phyloP scores from a whole-genome alignment of 2,113 vertebrate species.

The Butastur rufipennis region DNA sequence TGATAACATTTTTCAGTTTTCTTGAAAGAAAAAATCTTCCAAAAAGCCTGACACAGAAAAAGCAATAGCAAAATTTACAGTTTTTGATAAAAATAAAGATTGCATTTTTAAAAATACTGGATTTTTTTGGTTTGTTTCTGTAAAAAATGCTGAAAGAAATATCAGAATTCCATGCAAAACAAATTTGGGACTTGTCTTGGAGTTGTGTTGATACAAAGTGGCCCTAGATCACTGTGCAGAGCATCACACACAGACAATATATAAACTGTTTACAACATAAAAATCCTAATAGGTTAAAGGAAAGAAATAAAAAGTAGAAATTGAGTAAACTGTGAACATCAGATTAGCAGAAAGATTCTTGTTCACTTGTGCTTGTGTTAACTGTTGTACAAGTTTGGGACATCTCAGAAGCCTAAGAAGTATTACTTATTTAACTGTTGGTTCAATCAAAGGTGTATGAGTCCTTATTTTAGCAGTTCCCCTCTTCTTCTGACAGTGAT shows the following conservation, averaged over 20 bases:
- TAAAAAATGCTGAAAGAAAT: background rate
- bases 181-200: background rate
- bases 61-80: background rate
- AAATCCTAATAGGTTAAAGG: background rate
- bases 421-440: background rate
- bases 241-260: background rate
- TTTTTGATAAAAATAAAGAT: background rate
- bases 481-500: background rate
- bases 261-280: background rate
- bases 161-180: background rate
- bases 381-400: background rate
- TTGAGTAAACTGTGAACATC: background rate
- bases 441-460: background rate
- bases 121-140: background rate
- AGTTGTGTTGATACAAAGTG: background rate
- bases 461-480: background rate
- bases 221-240: background rate
- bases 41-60: background rate
- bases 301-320: background rate
- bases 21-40: background rate
- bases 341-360: background rate
- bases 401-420: background rate
- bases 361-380: background rate
- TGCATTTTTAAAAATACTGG: background rate
- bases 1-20: background rate